A percentile compares a stretch with the other conserved stretches of the same genome.
Evolutionary conservation across 2,797 vertebrate species (phyloP).

Genomic region (Myotis myotis): DNA sequence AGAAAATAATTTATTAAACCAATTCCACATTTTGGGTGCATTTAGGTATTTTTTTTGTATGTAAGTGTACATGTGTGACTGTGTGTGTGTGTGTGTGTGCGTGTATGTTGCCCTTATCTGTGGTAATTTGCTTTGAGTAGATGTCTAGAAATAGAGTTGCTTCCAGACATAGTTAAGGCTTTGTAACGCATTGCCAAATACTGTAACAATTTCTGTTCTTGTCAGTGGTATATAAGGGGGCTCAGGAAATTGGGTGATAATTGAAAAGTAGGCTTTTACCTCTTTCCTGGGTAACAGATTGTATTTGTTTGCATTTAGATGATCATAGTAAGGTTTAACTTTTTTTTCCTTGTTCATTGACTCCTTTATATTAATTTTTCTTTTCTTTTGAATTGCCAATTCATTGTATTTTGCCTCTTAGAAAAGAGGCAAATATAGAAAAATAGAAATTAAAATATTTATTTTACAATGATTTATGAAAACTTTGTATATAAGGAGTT

Average conservation of each 20-base stretch:
- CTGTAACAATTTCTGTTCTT: neutral
- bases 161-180: neutral
- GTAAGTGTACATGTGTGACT: neutral
- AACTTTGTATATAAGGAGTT: neutral
- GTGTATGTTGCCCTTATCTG: neutral
- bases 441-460: neutral
- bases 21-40: neutral
- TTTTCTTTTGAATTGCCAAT: neutral
- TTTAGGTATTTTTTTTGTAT: neutral
- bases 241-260: neutral
- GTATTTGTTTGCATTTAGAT: neutral
- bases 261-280: neutral
- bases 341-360: neutral
- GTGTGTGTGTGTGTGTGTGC: accelerated
- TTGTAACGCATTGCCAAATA: neutral
- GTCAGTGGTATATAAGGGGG: neutral
- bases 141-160: neutral
- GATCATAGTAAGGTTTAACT: neutral
- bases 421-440: no score
- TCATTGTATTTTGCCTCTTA: conserved; percentile 3
- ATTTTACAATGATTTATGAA: neutral
- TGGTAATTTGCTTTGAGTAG: neutral
- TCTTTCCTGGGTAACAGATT: neutral
- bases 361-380: neutral
- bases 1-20: neutral